A percentile compares a stretch with the other conserved stretches of the same genome.
These are phyloP conservation scores for Drosophila simulans DNA, from an alignment of 1,140 invertebrate species.

Conservation along the genomic window DNA sequence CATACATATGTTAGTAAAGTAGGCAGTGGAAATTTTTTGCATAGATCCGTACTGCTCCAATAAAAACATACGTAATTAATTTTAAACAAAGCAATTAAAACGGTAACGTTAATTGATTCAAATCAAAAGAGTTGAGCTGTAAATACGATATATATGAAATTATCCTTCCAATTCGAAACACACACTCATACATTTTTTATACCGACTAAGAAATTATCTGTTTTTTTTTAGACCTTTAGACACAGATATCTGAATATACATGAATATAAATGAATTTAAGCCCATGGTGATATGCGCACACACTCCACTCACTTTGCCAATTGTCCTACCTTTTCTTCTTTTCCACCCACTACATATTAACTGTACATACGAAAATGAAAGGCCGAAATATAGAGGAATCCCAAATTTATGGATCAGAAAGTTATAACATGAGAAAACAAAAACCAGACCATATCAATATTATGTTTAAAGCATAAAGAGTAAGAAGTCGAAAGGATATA, in stretches of 20 bases:
- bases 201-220: conserved; percentile 17
- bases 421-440: conserved; percentile 11
- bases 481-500: conserved; percentile 28
- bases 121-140: conserved; percentile 42
- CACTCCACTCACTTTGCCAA: conserved; percentile 44
- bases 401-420: conserved; percentile 6
- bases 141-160: conserved; percentile 39
- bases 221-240: conserved; percentile 37
- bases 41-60: conserved; percentile 37
- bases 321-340: not conserved
- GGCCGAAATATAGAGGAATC: conserved; percentile 13
- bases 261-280: conserved; percentile 69
- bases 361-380: conserved; percentile 31
- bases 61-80: conserved; percentile 72
- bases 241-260: conserved; percentile 29
- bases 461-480: conserved; percentile 52
- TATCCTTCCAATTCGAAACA: conserved; percentile 57
- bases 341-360: conserved; percentile 4
- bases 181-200: conserved; percentile 41
- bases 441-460: conserved; percentile 79
- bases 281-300: conserved; percentile 65
- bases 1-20: conserved; percentile 9
- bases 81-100: conserved; percentile 46
- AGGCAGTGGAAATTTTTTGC: conserved; percentile 69
- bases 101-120: conserved; percentile 5